Conservation (phyloP, 1,140 invertebrate species). For the Pseudomyrmex gracilis region DNA sequence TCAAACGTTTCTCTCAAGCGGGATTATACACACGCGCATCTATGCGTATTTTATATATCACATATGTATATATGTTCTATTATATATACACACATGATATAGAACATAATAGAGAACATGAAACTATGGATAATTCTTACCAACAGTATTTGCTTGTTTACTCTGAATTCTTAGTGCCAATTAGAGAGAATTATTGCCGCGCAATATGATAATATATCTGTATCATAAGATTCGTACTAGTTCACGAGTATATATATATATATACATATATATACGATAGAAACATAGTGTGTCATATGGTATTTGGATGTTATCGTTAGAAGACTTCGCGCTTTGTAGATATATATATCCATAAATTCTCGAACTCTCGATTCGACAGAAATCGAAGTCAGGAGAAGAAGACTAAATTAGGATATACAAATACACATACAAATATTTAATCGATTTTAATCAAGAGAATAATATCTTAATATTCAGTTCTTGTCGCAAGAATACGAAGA, state of each 20-base stretch:
- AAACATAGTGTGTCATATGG: too few relatives aligned
- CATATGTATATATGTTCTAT: too few relatives aligned
- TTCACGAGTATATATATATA: slow-evolving; percentile 15
- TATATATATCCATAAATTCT: slow-evolving; percentile 57
- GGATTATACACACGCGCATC: too few relatives aligned
- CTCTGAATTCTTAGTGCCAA: slow-evolving; percentile 79
- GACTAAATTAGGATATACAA: not conserved
- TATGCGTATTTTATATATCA: too few relatives aligned
- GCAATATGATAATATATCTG: slow-evolving; percentile 41
- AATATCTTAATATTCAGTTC: slow-evolving; percentile 24
- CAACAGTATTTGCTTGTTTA: slow-evolving; percentile 78
- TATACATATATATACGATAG: too few relatives aligned
- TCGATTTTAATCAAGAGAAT: too few relatives aligned
- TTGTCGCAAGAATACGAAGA: not conserved
- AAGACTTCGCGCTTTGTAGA: slow-evolving; percentile 62
- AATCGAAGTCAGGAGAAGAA: not conserved
- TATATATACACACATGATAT: not conserved
- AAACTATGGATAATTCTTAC: slow-evolving; percentile 60
- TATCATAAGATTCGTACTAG: slow-evolving; percentile 62
- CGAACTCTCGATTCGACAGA: slow-evolving; percentile 39
- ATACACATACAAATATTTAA: not conserved
- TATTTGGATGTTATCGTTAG: slow-evolving; percentile 53
- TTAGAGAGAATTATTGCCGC: slow-evolving; percentile 63
- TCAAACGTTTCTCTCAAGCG: too few relatives aligned
- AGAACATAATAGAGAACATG: not conserved